These are phyloP conservation scores for Anas capensis DNA, from an alignment of 2,797 vertebrate genomes.

Conservation along the genomic window DNA sequence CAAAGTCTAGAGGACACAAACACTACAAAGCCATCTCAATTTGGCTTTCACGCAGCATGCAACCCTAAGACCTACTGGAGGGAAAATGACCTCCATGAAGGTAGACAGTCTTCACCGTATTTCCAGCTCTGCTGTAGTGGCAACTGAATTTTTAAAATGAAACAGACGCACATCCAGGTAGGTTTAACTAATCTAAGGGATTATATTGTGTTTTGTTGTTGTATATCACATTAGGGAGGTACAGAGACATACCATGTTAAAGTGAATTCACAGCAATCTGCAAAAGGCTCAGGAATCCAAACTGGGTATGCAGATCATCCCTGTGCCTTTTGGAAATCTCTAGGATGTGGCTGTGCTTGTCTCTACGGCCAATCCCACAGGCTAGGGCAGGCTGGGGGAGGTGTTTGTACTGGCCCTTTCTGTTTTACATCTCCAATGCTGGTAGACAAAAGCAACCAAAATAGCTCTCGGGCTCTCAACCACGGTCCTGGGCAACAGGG, in stretches of 20 bases:
- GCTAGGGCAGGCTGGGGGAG: neutral
- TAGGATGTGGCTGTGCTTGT: fast-evolving
- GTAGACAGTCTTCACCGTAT: neutral
- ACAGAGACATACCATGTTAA: neutral
- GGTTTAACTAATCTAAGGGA: neutral
- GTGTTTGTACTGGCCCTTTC: fast-evolving
- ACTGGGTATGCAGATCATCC: neutral
- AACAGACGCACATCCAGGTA: neutral
- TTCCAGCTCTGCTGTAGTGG: neutral
- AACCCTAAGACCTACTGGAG: neutral
- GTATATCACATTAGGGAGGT: too few relatives aligned
- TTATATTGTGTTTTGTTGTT: neutral
- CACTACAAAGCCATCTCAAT: neutral
- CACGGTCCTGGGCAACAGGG: neutral
- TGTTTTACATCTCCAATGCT: neutral
- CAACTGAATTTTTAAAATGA: neutral
- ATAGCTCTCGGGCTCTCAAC: neutral
- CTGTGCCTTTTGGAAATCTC: neutral
- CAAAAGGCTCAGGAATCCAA: neutral
- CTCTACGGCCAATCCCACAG: neutral
- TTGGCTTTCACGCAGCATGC: neutral
- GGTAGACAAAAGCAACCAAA: neutral
- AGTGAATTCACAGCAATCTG: neutral
- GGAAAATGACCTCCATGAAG: neutral
- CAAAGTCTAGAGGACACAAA: neutral